phyloP scores from a whole-genome alignment of 2,797 vertebrate species.

The Bovichtus variegatus region DNA sequence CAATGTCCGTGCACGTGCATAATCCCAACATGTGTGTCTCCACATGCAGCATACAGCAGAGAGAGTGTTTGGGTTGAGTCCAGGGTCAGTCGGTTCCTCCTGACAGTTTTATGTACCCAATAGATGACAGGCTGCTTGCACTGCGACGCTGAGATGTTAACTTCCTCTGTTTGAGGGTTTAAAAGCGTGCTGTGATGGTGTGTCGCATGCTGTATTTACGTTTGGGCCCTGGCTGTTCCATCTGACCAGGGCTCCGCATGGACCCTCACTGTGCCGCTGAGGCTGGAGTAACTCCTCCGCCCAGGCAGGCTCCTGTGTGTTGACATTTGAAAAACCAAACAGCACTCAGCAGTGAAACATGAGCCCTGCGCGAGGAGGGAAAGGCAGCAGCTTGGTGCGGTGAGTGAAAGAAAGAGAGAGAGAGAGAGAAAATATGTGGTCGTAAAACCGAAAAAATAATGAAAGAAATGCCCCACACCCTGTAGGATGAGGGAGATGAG shows the following conservation, averaged over 20 bases:
- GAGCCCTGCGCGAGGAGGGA: constrained; percentile 50
- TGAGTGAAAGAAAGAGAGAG: constrained; percentile 33
- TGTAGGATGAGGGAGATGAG: constrained; percentile 73
- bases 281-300: constrained; percentile 61
- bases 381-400: constrained; percentile 31
- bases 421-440: constrained; percentile 54
- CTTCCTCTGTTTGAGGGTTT: constrained; percentile 71
- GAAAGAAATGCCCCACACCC: constrained; percentile 70
- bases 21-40: constrained; percentile 31
- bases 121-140: constrained; percentile 65
- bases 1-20: constrained; percentile 16
- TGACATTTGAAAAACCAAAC: constrained; percentile 80
- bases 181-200: constrained; percentile 68
- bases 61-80: constrained; percentile 83
- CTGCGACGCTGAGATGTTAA: constrained; percentile 62
- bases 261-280: constrained; percentile 38
- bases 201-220: constrained; percentile 75
- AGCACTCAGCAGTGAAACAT: constrained; percentile 77
- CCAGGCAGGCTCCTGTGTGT: constrained; percentile 66
- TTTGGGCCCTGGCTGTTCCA: constrained; percentile 62
- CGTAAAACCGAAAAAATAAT: constrained; percentile 66
- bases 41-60: constrained; percentile 37
- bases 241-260: constrained; percentile 45
- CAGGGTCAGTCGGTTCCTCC: constrained; percentile 79
- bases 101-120: constrained; percentile 85